A percentile compares a stretch with the other conserved stretches of the same genome.
These are phyloP conservation scores for Spea hammondii DNA, from an alignment of 2,797 vertebrate species.

Conservation along the genomic window DNA sequence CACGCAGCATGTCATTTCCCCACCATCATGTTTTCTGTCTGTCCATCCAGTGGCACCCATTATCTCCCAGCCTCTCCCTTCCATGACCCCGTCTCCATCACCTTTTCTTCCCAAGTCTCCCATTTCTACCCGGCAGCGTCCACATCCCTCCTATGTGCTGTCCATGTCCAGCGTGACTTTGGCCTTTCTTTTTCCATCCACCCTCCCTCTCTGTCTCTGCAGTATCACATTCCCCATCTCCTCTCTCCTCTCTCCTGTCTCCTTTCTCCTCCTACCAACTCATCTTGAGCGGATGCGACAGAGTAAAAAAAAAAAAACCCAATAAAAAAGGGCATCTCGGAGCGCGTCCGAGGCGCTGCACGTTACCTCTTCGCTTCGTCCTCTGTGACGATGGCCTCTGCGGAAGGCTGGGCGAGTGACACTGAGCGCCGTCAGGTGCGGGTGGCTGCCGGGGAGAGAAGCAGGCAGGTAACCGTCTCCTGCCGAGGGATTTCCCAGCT, in stretches of 20 bases:
- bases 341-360: not conserved
- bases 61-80: not conserved
- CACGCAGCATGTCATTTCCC: too few relatives aligned
- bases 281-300: constrained; percentile 18
- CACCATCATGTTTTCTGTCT: not conserved
- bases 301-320: not conserved
- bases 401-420: not conserved
- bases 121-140: too few relatives aligned
- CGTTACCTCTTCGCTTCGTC: constrained; percentile 4
- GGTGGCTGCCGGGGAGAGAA: constrained; percentile 14
- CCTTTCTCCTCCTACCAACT: constrained; percentile 1
- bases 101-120: not conserved
- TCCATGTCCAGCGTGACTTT: not conserved
- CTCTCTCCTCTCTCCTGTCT: not conserved
- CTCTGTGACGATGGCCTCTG: constrained; percentile 1
- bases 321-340: not conserved
- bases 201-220: constrained; percentile 11
- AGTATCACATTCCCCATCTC: constrained; percentile 10
- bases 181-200: too few relatives aligned
- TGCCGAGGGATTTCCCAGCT: constrained; percentile 33
- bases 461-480: constrained; percentile 44
- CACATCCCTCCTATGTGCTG: not conserved
- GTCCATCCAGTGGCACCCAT: not conserved
- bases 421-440: constrained; percentile 21
- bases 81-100: not conserved